Conservation (phyloP, 1,140 invertebrate genomes). For the Homarus americanus region DNA sequence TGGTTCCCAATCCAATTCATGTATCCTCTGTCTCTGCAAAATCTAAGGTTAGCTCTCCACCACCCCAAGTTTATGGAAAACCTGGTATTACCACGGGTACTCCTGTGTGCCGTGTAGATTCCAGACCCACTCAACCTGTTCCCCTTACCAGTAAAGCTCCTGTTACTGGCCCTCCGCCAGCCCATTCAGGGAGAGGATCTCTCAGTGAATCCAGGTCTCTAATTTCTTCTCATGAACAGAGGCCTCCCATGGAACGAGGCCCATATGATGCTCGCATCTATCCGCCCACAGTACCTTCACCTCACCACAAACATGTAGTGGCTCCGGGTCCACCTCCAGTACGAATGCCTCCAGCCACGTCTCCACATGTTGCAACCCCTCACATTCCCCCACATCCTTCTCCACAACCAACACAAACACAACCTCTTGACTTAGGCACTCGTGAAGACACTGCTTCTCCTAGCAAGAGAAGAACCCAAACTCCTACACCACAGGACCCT, state of each 20-base stretch:
- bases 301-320: slow-evolving; percentile 73
- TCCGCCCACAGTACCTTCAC: slow-evolving; percentile 75
- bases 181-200: slow-evolving; percentile 74
- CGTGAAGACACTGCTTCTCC: slow-evolving; percentile 65
- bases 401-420: slow-evolving; percentile 71
- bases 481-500: slow-evolving; percentile 72
- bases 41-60: slow-evolving; percentile 87
- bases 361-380: slow-evolving; percentile 59
- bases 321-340: slow-evolving; percentile 76
- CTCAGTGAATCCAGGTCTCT: slow-evolving; percentile 66
- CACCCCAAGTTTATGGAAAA: slow-evolving; percentile 88
- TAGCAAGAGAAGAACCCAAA: slow-evolving; percentile 66
- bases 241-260: slow-evolving; percentile 80
- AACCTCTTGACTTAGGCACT: slow-evolving; percentile 67
- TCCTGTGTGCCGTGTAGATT: slow-evolving; percentile 81
- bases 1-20: slow-evolving; percentile 73
- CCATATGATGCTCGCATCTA: slow-evolving; percentile 76
- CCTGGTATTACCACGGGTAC: slow-evolving; percentile 83
- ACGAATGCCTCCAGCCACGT: slow-evolving; percentile 63
- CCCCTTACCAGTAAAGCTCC: slow-evolving; percentile 85
- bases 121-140: slow-evolving; percentile 78
- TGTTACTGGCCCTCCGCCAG: slow-evolving; percentile 79
- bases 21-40: slow-evolving; percentile 78
- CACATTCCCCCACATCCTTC: slow-evolving; percentile 59
- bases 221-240: slow-evolving; percentile 77